A percentile compares a stretch with the other conserved stretches of the same genome.
Conservation (phyloP, 2,113 vertebrate genomes). For the rabbit (Oryctolagus cuniculus) region mOryCun1.1 NC_091435.1:172658501-172659000, state of each 20-base stretch:
- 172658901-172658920: slow-evolving; percentile 66
- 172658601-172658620: not conserved
- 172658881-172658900: slow-evolving; percentile 70
- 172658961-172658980: slow-evolving; percentile 39
- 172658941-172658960: slow-evolving; percentile 62
- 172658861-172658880: slow-evolving; percentile 69
- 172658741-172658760: slow-evolving; percentile 54
- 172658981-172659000: not conserved
- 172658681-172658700: slow-evolving; percentile 7
- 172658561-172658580: not conserved
- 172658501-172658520: not conserved
- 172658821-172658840: slow-evolving; percentile 60
- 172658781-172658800: slow-evolving; percentile 27
- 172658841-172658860: slow-evolving; percentile 62
- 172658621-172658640: not conserved
- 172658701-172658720: slow-evolving; percentile 6
- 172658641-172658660: not conserved
- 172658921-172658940: slow-evolving; percentile 71
- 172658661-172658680: not conserved
- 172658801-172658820: slow-evolving; percentile 55
- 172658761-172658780: slow-evolving; percentile 51
- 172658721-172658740: not conserved
- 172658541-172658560: not conserved
- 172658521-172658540: not conserved
- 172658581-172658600: not conserved